Conservation (phyloP, 2,113 vertebrate species). For the Mellivora capensis region DNA sequence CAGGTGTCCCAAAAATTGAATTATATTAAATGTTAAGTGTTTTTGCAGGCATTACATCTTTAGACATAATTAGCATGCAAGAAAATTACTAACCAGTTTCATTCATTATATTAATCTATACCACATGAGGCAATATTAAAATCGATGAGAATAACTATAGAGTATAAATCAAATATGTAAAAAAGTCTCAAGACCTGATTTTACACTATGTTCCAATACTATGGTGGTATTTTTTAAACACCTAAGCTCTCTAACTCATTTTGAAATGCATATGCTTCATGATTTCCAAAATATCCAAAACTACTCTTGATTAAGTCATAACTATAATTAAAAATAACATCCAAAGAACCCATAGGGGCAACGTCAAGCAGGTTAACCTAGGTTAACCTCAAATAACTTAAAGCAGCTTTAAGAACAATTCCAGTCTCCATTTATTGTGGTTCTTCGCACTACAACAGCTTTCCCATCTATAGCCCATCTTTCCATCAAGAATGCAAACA, state of each 20-base stretch:
- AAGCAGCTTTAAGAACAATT: slow-evolving; percentile 46
- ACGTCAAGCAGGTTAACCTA: slow-evolving; percentile 45
- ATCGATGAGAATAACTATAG: slow-evolving; percentile 10
- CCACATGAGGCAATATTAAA: slow-evolving; percentile 3
- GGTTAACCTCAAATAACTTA: slow-evolving; percentile 51
- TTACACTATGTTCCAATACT: background rate
- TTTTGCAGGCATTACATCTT: background rate
- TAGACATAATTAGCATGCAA: background rate
- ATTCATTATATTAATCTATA: slow-evolving; percentile 4
- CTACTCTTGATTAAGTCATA: slow-evolving; percentile 28
- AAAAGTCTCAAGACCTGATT: slow-evolving; percentile 23
- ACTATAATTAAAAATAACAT: slow-evolving; percentile 52
- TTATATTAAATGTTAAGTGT: background rate
- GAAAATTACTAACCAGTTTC: slow-evolving; percentile 46
- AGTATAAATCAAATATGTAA: background rate
- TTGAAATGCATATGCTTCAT: slow-evolving; percentile 45
- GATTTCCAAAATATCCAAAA: slow-evolving; percentile 49
- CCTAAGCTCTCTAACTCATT: slow-evolving; percentile 42
- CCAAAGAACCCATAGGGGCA: slow-evolving; percentile 28
- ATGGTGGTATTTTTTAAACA: slow-evolving; percentile 47
- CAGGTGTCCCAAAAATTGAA: background rate
- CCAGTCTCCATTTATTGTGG: slow-evolving; percentile 21
- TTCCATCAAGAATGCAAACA: slow-evolving; percentile 8
- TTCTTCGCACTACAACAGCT: slow-evolving; percentile 32
- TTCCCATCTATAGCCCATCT: slow-evolving; percentile 12